These are phyloP conservation scores for Platalea minor DNA, from an alignment of 2,797 vertebrate genomes.

Conservation along the genomic window DNA sequence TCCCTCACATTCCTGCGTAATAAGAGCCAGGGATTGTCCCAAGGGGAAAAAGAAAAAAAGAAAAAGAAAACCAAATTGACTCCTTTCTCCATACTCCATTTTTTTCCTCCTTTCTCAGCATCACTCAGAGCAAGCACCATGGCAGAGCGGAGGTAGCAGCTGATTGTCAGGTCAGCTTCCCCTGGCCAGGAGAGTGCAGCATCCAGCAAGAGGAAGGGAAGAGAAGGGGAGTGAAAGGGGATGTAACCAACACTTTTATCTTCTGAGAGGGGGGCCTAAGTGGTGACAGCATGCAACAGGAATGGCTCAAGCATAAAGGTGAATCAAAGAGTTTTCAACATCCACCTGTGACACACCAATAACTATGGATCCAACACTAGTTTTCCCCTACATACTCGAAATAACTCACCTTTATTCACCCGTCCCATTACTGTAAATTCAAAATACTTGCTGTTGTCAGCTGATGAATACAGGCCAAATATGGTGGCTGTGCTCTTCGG, in stretches of 20 bases:
- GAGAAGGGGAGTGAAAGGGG: not conserved
- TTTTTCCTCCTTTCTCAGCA: not conserved
- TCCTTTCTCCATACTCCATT: not conserved
- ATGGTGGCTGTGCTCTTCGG: slow-evolving; percentile 76
- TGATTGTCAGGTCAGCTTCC: not conserved
- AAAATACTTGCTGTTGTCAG: slow-evolving; percentile 93
- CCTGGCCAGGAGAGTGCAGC: not conserved
- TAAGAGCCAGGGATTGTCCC: slow-evolving; percentile 55
- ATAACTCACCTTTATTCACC: slow-evolving; percentile 89
- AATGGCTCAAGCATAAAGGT: not conserved
- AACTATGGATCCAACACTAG: not conserved
- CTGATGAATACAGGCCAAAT: slow-evolving; percentile 88
- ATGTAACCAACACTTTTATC: not conserved
- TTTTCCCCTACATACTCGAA: not conserved
- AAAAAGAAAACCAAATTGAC: not conserved
- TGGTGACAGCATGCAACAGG: not conserved
- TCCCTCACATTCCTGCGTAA: slow-evolving; percentile 68
- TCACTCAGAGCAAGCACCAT: not conserved
- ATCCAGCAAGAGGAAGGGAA: not conserved
- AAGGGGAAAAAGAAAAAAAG: not conserved
- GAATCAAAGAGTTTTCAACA: not conserved
- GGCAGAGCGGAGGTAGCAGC: not conserved
- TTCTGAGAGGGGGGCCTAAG: not conserved
- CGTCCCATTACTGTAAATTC: slow-evolving; percentile 94
- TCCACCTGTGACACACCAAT: not conserved